Base-by-base conservation (phyloP, 2,797 vertebrate genomes). In the Nannoperca obscura region DNA sequence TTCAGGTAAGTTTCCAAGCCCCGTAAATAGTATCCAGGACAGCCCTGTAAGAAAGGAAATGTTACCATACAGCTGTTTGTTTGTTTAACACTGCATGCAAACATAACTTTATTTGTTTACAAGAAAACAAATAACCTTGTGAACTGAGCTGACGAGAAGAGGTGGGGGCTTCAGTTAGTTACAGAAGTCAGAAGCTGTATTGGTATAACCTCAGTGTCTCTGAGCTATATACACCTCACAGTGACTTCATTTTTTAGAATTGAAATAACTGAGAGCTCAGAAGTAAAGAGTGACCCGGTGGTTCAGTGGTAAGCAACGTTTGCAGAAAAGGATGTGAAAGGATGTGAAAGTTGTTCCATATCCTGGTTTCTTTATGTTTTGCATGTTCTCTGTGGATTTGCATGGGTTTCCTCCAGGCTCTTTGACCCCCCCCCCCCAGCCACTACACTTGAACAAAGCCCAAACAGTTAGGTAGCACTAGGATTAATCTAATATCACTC, bases 321-420 rank as follows among this genome's bases (percentile, higher is more conserved):
- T 36, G 20, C 47, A 50, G 32, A 52, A 50, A 32, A 13, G 32
- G 0, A 32, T 32, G 32, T 20, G 6, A 32, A 12, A 15, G 24
- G 9, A 27, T 27, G 38, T 40, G 38, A 13, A 40, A 36, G 30
- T 4, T 64, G 27, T 15, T 20, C 7, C 38, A 55, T 13, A 12
- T 8, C 4, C 11, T 13, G 12, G 11, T 17, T 22, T 19, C 30
- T 19, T 19, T 22, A 5, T 47, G 71, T 55, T 55, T 74, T 47
- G 50, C 44, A 52, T 67, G 52, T 20, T 57, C n/a, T 27, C 61
- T 47, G 54, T 52, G 24, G 44, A 40, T 58, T 38, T 59, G 47
- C 34, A 62, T 62, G 17, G 6, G 10, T 27, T 19, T 47, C 15
- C 50, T 32, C 8, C 38, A 24, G 34, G 34, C 34, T 15, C 19